Evolutionary conservation across 1,140 invertebrate genomes (phyloP).

Genomic region (Atta colombica): DNA sequence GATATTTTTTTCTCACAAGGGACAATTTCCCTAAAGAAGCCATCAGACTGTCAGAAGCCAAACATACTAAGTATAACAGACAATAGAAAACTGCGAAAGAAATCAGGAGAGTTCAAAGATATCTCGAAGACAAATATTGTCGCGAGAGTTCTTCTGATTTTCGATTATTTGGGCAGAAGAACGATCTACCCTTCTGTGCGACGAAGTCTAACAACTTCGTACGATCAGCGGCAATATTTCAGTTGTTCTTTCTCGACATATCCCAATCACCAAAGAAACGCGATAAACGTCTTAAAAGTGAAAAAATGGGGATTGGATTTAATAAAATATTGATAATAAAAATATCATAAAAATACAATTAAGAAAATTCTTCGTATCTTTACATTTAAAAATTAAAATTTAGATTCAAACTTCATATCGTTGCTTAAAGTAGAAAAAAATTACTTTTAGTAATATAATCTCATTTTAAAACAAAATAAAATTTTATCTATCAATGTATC

Average conservation of each 20-base stretch:
- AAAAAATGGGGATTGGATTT: neutral
- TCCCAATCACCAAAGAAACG: neutral
- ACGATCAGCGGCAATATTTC: constrained; percentile 31
- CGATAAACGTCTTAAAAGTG: neutral
- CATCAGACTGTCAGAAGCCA: neutral
- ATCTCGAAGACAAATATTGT: constrained; percentile 37
- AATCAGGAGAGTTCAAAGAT: constrained; percentile 38
- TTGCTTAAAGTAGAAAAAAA: neutral
- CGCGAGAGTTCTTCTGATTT: constrained; percentile 36
- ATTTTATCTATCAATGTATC: neutral
- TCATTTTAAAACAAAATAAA: constrained; percentile 10
- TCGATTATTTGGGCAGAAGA: constrained; percentile 41
- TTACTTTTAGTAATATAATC: neutral
- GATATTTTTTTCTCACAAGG: neutral
- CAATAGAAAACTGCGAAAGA: constrained; percentile 40
- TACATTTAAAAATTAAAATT: neutral
- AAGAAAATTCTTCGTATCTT: neutral
- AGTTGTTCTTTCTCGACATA: neutral
- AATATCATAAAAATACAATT: neutral
- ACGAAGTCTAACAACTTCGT: constrained; percentile 22
- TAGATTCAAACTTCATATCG: neutral
- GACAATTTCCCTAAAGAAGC: constrained; percentile 32
- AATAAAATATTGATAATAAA: neutral
- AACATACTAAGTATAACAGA: neutral
- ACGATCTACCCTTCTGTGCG: neutral